Evolutionary conservation across 1,140 invertebrate genomes (phyloP), one percentile per base, ranked within the genome.

Genomic region (Dendrolimus kikuchii): DNA sequence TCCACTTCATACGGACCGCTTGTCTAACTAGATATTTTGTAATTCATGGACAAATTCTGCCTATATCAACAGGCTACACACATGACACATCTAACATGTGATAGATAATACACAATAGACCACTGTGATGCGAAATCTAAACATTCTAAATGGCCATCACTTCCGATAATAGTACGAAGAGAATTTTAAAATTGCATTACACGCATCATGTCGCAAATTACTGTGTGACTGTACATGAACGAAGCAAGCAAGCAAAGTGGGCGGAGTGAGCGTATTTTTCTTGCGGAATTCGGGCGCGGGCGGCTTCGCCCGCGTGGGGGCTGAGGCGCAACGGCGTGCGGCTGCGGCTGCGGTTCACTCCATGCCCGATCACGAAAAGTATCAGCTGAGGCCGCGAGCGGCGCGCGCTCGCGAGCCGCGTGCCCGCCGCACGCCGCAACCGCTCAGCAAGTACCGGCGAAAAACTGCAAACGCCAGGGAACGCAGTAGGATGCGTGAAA

Each of bases 401-500:
- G 78, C 74, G 70, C 78, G 74, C 62, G 68, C 65, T 57, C 80
- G 75, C 57, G 74, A 80, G 68, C 71, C 77, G 59, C 74, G 76
- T 55, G 62, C 80, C 44, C 74, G 79, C 49, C 77, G 85, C 45
- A 62, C 78, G 41, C 77, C 95, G 5, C 91, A 95, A 45, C 95
- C 95, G 2, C 88, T 97, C 55, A 95, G 94, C 87, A 97, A 96
- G 81, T 97, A 97, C 82, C 86, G 95, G 23, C 89, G 96, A 58
- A 95, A 95, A 86, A 96, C 95, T 4, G 96, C 96, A 1, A 97
- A 97, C 88, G 95, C 95, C 0, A 81, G 96, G 5, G 96, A 97
- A 81, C 77, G 96, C 38, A 92, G 90, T 51, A 87, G 96, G 47
- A 97, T 97, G 95, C 88, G 92, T 49, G 95, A 97, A 76, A 96